Evolutionary conservation across 2,113 vertebrate species (phyloP).

Genomic region (Mirza zaza): DNA sequence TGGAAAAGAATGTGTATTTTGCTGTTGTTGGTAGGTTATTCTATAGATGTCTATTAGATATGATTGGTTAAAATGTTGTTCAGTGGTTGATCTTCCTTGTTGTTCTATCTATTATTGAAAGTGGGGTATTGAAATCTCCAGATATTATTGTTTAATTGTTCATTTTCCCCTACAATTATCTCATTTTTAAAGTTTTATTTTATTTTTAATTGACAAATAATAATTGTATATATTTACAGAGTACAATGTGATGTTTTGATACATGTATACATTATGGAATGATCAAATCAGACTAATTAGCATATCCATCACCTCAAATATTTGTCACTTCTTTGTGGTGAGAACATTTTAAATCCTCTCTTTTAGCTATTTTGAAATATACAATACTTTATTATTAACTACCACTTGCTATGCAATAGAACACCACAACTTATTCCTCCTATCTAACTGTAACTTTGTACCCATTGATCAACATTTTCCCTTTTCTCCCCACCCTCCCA

Average conservation of each 20-base stretch:
- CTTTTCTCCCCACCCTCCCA: neutral
- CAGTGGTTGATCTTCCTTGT: neutral
- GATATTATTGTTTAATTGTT: neutral
- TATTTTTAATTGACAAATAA: neutral
- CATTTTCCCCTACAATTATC: neutral
- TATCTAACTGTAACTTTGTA: neutral
- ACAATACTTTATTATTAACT: neutral
- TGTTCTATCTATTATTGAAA: neutral
- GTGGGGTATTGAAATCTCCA: neutral
- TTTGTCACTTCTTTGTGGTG: neutral
- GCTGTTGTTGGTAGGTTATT: neutral
- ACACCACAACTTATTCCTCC: neutral
- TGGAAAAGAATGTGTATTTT: neutral
- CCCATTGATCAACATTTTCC: neutral
- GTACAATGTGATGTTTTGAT: neutral
- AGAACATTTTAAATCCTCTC: neutral
- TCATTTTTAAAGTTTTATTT: neutral
- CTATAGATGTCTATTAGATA: neutral
- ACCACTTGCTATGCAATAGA: neutral
- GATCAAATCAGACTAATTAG: neutral
- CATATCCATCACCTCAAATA: neutral
- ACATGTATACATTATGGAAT: neutral
- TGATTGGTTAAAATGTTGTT: neutral
- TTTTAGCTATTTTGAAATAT: neutral
- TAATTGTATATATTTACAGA: neutral